Conservation (phyloP, 2,797 vertebrate species). For the Gambelia wislizenii region DNA sequence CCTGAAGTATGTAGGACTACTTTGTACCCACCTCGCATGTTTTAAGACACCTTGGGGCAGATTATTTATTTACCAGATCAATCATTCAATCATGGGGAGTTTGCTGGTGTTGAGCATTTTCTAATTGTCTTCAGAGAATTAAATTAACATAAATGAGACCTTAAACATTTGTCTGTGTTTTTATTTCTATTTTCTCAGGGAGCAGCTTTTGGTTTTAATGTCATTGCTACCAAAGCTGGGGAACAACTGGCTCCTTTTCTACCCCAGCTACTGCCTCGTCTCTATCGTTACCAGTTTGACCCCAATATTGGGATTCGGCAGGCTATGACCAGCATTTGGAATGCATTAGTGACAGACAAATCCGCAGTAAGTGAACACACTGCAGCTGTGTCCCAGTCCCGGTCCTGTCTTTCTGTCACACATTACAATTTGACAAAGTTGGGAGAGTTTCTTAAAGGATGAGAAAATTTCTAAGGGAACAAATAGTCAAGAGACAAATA, state of each 20-base stretch:
- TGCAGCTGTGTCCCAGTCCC: background rate
- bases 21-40: background rate
- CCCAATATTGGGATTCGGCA: slow-evolving; percentile 95
- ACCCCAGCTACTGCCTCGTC: slow-evolving; percentile 93
- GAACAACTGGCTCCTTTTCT: slow-evolving; percentile 94
- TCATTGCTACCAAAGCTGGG: slow-evolving; percentile 94
- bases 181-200: slow-evolving; percentile 80
- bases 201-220: slow-evolving; percentile 97
- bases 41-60: background rate
- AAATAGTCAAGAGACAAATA: background rate
- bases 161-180: background rate
- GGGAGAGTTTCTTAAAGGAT: background rate
- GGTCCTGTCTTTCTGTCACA: background rate
- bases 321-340: slow-evolving; percentile 99
- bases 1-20: background rate
- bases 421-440: background rate
- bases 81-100: background rate
- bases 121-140: background rate
- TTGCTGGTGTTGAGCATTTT: background rate
- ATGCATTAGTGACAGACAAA: slow-evolving; percentile 94
- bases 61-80: background rate
- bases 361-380: slow-evolving; percentile 80
- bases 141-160: background rate
- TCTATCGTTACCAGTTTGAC: slow-evolving; percentile 98
- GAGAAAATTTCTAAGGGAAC: background rate